phyloP scores from a whole-genome alignment of 2,797 vertebrate genomes.

The Sciaenops ocellatus region DNA sequence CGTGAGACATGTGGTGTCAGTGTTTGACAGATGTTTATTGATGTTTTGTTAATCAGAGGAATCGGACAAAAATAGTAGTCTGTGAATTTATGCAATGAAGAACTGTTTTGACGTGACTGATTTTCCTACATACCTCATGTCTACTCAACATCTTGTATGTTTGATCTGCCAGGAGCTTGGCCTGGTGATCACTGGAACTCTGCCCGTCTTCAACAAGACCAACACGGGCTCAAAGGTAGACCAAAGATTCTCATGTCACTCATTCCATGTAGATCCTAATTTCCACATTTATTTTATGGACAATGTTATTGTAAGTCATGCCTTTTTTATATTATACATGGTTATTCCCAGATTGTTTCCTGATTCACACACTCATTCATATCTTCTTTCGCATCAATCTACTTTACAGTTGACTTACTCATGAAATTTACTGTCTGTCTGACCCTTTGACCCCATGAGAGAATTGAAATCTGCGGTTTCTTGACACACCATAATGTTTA shows the following conservation, averaged over 20 bases:
- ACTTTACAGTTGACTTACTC: slow-evolving; percentile 14
- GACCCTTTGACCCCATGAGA: slow-evolving; percentile 54
- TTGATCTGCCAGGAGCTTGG: slow-evolving; percentile 89
- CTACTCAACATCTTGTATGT: slow-evolving; percentile 30
- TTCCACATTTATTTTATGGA: neutral
- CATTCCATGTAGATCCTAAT: neutral
- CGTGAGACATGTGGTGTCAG: neutral
- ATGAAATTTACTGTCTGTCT: slow-evolving; percentile 33
- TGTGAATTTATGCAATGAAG: neutral
- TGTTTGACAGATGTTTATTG: neutral
- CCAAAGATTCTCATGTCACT: neutral
- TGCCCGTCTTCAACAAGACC: slow-evolving; percentile 98
- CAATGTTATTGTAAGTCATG: neutral
- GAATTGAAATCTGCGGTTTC: slow-evolving; percentile 40
- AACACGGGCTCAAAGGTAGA: slow-evolving; percentile 78
- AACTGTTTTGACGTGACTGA: neutral
- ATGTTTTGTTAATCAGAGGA: neutral
- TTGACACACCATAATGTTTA: slow-evolving; percentile 52
- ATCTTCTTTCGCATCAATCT: slow-evolving; percentile 16
- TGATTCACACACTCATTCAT: neutral
- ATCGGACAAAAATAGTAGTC: neutral
- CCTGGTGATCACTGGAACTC: slow-evolving; percentile 97
- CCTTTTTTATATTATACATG: neutral
- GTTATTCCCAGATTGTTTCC: neutral
- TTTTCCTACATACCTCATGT: slow-evolving; percentile 30